Conservation (phyloP, 1,140 invertebrate genomes). For the Meloidogyne hapla region DNA sequence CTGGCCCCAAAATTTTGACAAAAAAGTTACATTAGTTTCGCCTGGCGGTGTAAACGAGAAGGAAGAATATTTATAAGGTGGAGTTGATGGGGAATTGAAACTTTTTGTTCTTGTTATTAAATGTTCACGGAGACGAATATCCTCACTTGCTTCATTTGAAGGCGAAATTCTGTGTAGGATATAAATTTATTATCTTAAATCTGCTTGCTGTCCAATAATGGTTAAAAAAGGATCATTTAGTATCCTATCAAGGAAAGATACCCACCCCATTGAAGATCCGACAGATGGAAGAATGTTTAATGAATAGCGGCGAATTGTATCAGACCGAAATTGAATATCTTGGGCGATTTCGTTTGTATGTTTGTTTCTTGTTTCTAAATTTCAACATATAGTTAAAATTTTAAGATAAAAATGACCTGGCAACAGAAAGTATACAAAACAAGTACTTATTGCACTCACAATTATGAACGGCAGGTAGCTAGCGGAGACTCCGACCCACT, state of each 20-base stretch:
- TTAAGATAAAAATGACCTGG: conserved; percentile 48
- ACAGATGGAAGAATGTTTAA: conserved; percentile 17
- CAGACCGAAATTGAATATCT: conserved; percentile 30
- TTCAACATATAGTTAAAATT: not conserved
- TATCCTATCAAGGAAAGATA: too few species aligned
- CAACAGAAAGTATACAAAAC: conserved; percentile 53
- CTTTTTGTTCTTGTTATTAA: conserved; percentile 1
- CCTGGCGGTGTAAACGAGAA: conserved; percentile 10
- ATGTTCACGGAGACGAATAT: not conserved
- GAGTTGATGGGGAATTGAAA: conserved; percentile 7
- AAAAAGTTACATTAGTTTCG: not conserved
- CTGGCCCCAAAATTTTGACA: not conserved
- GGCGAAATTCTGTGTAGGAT: not conserved
- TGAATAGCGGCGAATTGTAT: conserved; percentile 26
- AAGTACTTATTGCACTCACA: conserved; percentile 47
- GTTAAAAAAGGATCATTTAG: too few species aligned
- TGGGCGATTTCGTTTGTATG: conserved; percentile 38
- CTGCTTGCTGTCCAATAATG: too few species aligned
- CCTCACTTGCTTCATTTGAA: conserved; percentile 14
- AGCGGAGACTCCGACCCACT: conserved; percentile 56
- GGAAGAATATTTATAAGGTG: conserved; percentile 15
- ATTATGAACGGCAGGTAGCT: conserved; percentile 61
- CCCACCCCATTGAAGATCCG: conserved; percentile 6
- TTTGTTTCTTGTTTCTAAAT: conserved; percentile 44
- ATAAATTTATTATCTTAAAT: not conserved